These are phyloP conservation scores for Oncorhynchus keta DNA, from an alignment of 2,113 vertebrate genomes.

Conservation along the genomic window DNA sequence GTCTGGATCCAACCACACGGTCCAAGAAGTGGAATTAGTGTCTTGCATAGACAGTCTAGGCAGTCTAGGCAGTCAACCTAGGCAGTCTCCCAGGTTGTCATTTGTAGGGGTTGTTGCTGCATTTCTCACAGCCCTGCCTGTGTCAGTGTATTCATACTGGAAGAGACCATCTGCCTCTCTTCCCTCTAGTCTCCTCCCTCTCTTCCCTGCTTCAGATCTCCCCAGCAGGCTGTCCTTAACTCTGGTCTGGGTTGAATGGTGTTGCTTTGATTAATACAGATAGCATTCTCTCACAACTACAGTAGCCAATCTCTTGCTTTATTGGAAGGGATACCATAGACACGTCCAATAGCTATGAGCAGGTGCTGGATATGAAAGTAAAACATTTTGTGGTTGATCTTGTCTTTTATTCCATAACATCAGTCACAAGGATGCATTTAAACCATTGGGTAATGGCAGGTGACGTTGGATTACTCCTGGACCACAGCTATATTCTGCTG, in stretches of 20 bases:
- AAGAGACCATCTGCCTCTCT: slow-evolving; percentile 67
- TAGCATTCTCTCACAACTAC: slow-evolving; percentile 27
- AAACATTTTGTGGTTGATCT: not conserved
- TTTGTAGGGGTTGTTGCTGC: slow-evolving; percentile 56
- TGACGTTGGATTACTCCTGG: not conserved
- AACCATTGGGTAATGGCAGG: not conserved
- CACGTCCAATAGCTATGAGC: too few relatives aligned
- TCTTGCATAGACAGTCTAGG: slow-evolving; percentile 49
- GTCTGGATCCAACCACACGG: slow-evolving; percentile 47
- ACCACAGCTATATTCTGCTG: slow-evolving; percentile 15
- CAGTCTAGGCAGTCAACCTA: too few relatives aligned
- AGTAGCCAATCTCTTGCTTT: not conserved
- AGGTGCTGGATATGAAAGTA: too few relatives aligned
- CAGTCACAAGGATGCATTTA: not conserved
- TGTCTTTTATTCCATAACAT: not conserved
- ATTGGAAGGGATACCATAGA: not conserved
- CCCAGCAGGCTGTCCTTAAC: slow-evolving; percentile 51
- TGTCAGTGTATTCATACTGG: slow-evolving; percentile 51
- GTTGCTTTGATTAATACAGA: slow-evolving; percentile 11
- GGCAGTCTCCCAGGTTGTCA: slow-evolving; percentile 68
- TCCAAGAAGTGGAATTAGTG: slow-evolving; percentile 60
- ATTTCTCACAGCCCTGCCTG: slow-evolving; percentile 52
- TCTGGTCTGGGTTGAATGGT: not conserved
- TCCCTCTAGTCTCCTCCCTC: slow-evolving; percentile 35
- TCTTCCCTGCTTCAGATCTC: slow-evolving; percentile 17